phyloP scores from a whole-genome alignment of 2,888 invertebrate species.

The Lepidochitona cinerea region DNA sequence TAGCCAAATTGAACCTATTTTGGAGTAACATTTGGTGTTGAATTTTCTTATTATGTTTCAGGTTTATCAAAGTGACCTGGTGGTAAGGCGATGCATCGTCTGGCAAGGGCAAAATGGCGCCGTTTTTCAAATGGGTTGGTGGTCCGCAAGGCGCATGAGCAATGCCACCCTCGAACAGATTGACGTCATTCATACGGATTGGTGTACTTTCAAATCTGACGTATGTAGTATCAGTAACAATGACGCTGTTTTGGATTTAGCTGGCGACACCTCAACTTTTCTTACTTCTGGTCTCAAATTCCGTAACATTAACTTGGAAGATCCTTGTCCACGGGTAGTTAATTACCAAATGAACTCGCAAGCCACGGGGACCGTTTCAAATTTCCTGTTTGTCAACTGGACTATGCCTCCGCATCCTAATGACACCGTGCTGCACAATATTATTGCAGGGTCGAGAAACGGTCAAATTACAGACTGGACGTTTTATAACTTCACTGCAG shows the following conservation, averaged over 20 bases:
- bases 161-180: slow-evolving; percentile 13
- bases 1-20: no score
- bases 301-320: not conserved
- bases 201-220: slow-evolving; percentile 17
- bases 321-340: not conserved
- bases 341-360: not conserved
- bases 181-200: slow-evolving; percentile 23
- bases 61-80: slow-evolving; percentile 13
- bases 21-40: no score
- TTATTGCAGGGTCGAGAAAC: not conserved
- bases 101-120: slow-evolving; percentile 29
- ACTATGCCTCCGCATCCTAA: slow-evolving; percentile 3
- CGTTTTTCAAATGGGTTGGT: slow-evolving; percentile 25
- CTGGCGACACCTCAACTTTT: slow-evolving; percentile 11
- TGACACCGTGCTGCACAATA: slow-evolving; percentile 3
- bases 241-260: slow-evolving; percentile 15
- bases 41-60: not conserved
- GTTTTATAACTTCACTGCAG: not conserved
- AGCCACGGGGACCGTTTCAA: not conserved
- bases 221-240: slow-evolving; percentile 7
- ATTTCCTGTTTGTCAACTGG: slow-evolving; percentile 8
- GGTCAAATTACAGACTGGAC: not conserved
- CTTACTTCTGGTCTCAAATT: not conserved
- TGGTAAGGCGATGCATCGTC: slow-evolving; percentile 16
- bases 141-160: not conserved